phyloP scores from a whole-genome alignment of 2,797 vertebrate species.

The Brachymystax lenok region DNA sequence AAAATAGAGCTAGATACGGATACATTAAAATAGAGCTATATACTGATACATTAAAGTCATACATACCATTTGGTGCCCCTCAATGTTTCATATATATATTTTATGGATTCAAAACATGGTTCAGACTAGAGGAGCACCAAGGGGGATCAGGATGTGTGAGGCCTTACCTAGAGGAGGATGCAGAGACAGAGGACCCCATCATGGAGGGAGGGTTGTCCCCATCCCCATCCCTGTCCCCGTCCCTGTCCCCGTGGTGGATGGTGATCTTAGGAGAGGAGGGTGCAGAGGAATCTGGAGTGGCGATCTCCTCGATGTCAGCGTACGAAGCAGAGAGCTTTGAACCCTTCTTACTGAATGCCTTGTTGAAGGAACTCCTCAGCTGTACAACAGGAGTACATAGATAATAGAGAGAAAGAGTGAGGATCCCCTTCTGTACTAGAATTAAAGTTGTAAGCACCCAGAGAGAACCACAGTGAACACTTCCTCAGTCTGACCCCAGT shows the following conservation, averaged over 20 bases:
- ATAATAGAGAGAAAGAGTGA: not conserved
- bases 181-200: constrained; percentile 78
- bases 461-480: not conserved
- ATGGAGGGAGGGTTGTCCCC: constrained; percentile 73
- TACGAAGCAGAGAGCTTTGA: constrained; percentile 88
- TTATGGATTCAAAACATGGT: not conserved
- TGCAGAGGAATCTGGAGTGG: constrained; percentile 92
- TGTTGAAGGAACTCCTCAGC: constrained; percentile 97
- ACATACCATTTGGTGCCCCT: constrained; percentile 31
- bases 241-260: constrained; percentile 56
- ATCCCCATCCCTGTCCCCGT: constrained; percentile 62
- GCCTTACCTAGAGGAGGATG: constrained; percentile 80
- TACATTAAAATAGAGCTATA: constrained; percentile 4
- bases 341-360: constrained; percentile 97
- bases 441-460: not conserved
- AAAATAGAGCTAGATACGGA: not conserved
- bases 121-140: not conserved
- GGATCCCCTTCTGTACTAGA: not conserved
- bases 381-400: constrained; percentile 48
- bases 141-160: not conserved
- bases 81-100: constrained; percentile 52
- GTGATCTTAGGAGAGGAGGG: constrained; percentile 95
- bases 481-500: not conserved
- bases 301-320: constrained; percentile 96
- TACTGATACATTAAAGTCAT: no score